Percentiles rank a stretch among this genome's conserved stretches.
These are phyloP conservation scores for Meiosimyza decipiens DNA, from an alignment of 2,888 invertebrate species.

Conservation along the genomic window DNA sequence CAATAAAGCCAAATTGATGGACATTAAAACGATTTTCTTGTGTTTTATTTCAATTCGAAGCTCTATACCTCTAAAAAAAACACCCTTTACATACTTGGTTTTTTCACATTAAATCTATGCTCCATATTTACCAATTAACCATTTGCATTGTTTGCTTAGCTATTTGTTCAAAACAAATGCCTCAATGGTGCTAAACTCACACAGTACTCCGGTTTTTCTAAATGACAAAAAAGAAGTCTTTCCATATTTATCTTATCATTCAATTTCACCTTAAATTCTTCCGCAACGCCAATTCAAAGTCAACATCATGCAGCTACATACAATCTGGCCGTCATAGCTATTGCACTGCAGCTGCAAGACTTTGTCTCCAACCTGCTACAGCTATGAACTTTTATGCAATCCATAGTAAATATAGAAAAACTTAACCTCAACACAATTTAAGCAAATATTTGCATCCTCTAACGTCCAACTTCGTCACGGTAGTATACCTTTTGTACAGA, in stretches of 20 bases:
- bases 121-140: no score
- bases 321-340: slow-evolving; percentile 5
- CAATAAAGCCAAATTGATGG: no score
- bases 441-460: slow-evolving; percentile 63
- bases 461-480: slow-evolving; percentile 33
- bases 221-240: not conserved
- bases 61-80: no score
- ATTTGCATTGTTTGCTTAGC: no score
- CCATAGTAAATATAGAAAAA: slow-evolving; percentile 46
- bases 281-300: slow-evolving; percentile 13
- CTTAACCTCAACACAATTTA: slow-evolving; percentile 66
- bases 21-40: no score
- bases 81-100: no score
- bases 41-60: no score
- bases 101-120: no score
- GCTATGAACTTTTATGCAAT: slow-evolving; percentile 22
- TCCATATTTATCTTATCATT: not conserved
- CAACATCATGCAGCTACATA: slow-evolving; percentile 4
- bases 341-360: not conserved
- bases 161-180: no score
- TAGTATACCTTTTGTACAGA: not conserved
- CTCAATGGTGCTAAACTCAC: no score
- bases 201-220: no score
- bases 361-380: not conserved
- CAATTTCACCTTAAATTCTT: not conserved